These are phyloP conservation scores for Isurus oxyrinchus DNA, from an alignment of 2,113 vertebrate species.

Conservation along the genomic window DNA sequence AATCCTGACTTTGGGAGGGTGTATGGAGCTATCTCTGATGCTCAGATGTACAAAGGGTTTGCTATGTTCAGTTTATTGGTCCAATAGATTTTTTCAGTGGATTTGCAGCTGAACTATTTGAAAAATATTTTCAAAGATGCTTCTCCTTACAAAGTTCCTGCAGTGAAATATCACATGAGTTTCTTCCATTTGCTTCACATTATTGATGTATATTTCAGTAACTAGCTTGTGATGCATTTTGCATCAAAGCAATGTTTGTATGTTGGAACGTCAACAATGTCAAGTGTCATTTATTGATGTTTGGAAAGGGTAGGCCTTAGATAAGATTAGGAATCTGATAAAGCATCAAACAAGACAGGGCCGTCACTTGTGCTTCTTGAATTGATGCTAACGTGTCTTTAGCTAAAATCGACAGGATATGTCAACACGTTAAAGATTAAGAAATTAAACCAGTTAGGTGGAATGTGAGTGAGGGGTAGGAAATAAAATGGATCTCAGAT, in stretches of 20 bases:
- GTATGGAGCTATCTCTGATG: not conserved
- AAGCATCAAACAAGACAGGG: not conserved
- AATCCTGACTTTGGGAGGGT: not conserved
- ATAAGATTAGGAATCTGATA: not conserved
- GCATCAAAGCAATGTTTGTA: not conserved
- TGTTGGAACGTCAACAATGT: not conserved
- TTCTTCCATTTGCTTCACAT: conserved; percentile 16
- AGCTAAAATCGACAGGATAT: not conserved
- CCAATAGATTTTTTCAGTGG: not conserved
- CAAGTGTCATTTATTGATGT: not conserved
- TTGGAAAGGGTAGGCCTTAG: not conserved
- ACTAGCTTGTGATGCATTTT: not conserved
- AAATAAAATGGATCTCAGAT: not conserved
- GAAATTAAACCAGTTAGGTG: not conserved
- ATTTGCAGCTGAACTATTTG: not conserved
- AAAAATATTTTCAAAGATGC: not conserved
- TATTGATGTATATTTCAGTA: not conserved
- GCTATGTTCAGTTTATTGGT: conserved; percentile 8
- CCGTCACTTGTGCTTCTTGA: not conserved
- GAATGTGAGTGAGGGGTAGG: not conserved
- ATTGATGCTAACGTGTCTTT: not conserved
- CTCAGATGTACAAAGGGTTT: not conserved
- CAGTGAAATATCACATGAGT: not conserved
- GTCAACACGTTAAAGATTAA: not conserved
- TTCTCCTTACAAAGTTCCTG: not conserved